These are phyloP conservation scores for Syrrhaptes paradoxus DNA, from an alignment of 2,113 vertebrate genomes.

Conservation along the genomic window DNA sequence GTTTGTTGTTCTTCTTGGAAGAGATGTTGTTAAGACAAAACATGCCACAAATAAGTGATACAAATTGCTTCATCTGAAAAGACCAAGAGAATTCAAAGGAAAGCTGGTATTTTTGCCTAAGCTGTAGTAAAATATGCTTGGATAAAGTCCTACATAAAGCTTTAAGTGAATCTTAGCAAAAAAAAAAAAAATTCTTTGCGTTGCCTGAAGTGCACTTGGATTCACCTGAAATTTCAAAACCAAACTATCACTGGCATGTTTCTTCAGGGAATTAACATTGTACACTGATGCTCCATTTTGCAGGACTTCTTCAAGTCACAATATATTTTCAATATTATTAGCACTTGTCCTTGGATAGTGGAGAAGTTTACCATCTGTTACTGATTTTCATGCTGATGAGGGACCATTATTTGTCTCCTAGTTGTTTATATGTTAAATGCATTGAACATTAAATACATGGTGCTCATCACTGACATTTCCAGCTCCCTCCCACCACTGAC, in stretches of 20 bases:
- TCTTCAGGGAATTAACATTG: neutral
- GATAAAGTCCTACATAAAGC: neutral
- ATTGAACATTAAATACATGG: neutral
- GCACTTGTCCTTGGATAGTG: neutral
- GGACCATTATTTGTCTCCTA: neutral
- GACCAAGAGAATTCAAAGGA: neutral
- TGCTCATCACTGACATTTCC: neutral
- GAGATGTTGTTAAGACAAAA: neutral
- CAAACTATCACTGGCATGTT: neutral
- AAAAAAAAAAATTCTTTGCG: neutral
- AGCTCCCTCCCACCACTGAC: neutral
- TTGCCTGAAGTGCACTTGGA: neutral
- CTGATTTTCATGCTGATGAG: neutral
- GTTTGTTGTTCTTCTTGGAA: neutral
- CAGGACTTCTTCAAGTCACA: neutral
- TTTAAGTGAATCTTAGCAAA: neutral
- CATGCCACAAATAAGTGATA: neutral
- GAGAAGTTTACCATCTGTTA: neutral
- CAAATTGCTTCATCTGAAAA: neutral
- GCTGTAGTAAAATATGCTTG: neutral
- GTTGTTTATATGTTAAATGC: neutral
- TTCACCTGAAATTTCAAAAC: neutral
- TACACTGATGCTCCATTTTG: neutral
- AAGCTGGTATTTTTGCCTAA: neutral
- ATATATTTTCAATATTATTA: neutral